phyloP scores from a whole-genome alignment of 2,888 invertebrate genomes.

The Metallyticus violacea region DNA sequence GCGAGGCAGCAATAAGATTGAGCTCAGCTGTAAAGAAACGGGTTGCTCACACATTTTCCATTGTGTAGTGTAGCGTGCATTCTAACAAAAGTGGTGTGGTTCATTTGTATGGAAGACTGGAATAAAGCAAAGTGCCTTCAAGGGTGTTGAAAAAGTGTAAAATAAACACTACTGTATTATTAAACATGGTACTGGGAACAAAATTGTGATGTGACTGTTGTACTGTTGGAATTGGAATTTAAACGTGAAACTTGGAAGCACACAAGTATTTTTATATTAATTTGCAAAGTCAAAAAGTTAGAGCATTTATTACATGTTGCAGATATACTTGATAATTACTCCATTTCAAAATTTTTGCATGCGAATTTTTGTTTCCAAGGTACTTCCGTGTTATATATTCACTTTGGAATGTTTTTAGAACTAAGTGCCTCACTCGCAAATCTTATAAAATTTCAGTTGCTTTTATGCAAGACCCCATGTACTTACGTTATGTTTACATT shows the following conservation, averaged over 20 bases:
- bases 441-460: too few species aligned
- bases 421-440: too few species aligned
- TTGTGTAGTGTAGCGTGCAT: not conserved
- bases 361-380: too few species aligned
- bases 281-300: too few species aligned
- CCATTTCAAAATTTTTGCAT: too few species aligned
- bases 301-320: too few species aligned
- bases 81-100: not conserved
- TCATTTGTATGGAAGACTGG: not conserved
- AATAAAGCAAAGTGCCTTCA: conserved; percentile 1
- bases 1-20: not conserved
- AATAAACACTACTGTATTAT: not conserved
- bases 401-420: too few species aligned
- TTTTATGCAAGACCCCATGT: too few species aligned
- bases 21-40: not conserved
- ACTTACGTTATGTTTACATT: too few species aligned
- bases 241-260: not conserved
- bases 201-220: not conserved
- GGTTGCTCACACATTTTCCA: too few species aligned
- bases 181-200: not conserved
- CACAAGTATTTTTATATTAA: not conserved
- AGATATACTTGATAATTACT: too few species aligned
- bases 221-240: not conserved
- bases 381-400: too few species aligned
- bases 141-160: not conserved